phyloP scores from a whole-genome alignment of 2,888 invertebrate genomes.

The Unio delphinus region DNA sequence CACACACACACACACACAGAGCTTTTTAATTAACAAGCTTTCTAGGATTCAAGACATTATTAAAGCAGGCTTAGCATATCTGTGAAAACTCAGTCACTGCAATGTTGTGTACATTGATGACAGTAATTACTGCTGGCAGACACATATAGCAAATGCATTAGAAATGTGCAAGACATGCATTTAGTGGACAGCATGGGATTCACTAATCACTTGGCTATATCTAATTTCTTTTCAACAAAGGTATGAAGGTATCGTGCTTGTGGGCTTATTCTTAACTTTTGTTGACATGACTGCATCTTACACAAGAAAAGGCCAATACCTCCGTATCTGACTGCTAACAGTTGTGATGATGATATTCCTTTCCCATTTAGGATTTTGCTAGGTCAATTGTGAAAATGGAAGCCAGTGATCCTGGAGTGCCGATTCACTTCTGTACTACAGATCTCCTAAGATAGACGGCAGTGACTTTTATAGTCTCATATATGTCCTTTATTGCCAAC shows the following conservation, averaged over 20 bases:
- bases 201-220: conserved; percentile 20
- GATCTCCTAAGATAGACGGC: background rate
- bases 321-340: background rate
- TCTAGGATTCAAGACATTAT: conserved; percentile 14
- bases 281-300: conserved; percentile 13
- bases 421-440: conserved; percentile 4
- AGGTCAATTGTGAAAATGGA: conserved; percentile 5
- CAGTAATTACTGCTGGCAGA: conserved; percentile 4
- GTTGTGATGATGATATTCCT: background rate
- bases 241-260: conserved; percentile 11
- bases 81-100: conserved; percentile 12
- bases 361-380: background rate
- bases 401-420: conserved; percentile 5
- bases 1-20: too few species aligned
- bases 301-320: conserved; percentile 4
- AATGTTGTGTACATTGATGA: conserved; percentile 28
- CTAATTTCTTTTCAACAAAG: conserved; percentile 9
- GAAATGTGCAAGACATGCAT: conserved; percentile 3
- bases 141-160: conserved; percentile 2
- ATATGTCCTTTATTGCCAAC: too few species aligned
- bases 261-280: conserved; percentile 22
- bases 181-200: conserved; percentile 19
- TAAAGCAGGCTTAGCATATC: conserved; percentile 16
- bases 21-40: conserved; percentile 10
- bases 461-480: too few species aligned